Evolutionary conservation across 1,140 invertebrate genomes (phyloP), one percentile per base, ranked within the genome.

Genomic region (Littorina saxatilis): DNA sequence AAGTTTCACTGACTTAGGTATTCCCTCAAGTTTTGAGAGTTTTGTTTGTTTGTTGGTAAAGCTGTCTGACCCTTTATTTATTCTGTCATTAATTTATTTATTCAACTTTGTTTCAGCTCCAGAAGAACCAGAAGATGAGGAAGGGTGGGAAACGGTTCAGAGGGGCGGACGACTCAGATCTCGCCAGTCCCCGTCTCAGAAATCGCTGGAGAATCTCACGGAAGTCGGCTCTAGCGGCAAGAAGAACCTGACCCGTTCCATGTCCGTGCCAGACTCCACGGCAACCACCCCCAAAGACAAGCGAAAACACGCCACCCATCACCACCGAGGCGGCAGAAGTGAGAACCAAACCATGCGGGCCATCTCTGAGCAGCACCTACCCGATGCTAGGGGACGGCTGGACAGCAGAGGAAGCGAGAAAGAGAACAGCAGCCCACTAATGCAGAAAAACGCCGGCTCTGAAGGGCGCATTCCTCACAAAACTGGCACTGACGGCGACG

Each of bases 91-190:
- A 9, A 20, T 58, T 5, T 50, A 20, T 75, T 35, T 75, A 17
- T 13, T 58, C 7, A n/a, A n/a, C 13, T 58, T 20, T 58, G 5
- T 58, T 20, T 11, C 27, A 63, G 61, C 5, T 2, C 29, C 61
- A 35, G 74, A 81, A 78, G 73, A 77, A 83, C 73, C 80, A 74
- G 81, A 66, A 93, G 93, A 95, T 81, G 92, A 93, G 83, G 93
- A 92, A 81, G 95, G 95, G 2, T 95, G 95, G 95, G 95, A 95
- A 91, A 95, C 94, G 13, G 95, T 95, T 0, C 93, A 94, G 13
- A 92, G 94, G 77, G 92, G 94, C 78, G 86, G 87, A 27, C 88
- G 89, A 76, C 83, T 85, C 4, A 89, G 88, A 80, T 84, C 89
- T 2, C 83, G 89, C 81, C 87, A 88, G 70, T 92, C 91, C 37